phyloP scores from a whole-genome alignment of 2,113 vertebrate species.

The Cichladusa arquata region DNA sequence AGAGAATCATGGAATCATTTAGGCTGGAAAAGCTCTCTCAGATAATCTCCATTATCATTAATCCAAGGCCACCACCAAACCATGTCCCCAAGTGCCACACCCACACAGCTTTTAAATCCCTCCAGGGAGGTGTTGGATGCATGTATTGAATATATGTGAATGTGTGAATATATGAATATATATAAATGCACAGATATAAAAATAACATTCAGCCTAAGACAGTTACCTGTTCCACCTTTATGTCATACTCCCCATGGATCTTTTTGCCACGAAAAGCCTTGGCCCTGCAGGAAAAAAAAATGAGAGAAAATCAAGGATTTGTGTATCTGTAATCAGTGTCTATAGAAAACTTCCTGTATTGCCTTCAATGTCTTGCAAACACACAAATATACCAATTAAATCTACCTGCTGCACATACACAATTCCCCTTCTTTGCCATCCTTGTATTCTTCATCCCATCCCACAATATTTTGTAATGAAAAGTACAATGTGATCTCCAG shows the following conservation, averaged over 20 bases:
- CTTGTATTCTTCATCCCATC: no score
- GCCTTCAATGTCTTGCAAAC: neutral
- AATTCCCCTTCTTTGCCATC: neutral
- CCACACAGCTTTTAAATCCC: neutral
- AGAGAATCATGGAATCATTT: neutral
- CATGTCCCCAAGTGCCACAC: neutral
- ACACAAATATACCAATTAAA: neutral
- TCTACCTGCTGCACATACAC: neutral
- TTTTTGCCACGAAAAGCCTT: conserved; percentile 96
- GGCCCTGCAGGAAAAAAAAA: conserved; percentile 76
- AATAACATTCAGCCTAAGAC: neutral
- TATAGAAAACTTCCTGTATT: neutral
- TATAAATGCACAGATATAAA: neutral
- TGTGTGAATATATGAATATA: no score
- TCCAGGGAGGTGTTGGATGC: neutral
- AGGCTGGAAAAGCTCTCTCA: neutral
- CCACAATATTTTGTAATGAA: neutral
- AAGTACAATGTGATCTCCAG: neutral
- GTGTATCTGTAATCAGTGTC: neutral
- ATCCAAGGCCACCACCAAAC: neutral
- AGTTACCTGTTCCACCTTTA: conserved; percentile 95
- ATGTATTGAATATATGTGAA: neutral
- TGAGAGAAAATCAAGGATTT: neutral
- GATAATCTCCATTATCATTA: neutral
- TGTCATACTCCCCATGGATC: conserved; percentile 90